Percentiles rank a stretch among this genome's conserved stretches.
phyloP scores from a whole-genome alignment of 2,888 invertebrate genomes.

The Neoitamus cyanurus region DNA sequence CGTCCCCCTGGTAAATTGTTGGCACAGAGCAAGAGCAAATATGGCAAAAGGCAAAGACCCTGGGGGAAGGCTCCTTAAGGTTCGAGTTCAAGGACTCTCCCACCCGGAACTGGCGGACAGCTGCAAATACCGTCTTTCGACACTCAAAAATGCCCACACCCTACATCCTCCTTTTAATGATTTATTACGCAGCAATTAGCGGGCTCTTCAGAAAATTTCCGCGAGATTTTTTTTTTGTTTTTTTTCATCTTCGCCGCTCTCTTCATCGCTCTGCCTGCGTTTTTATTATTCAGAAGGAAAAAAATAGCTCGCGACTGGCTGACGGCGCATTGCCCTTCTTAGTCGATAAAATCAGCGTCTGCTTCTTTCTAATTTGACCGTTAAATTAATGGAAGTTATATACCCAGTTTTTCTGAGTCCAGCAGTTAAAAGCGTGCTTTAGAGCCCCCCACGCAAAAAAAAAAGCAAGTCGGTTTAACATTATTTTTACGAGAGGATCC shows the following conservation, averaged over 20 bases:
- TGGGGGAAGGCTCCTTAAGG: neutral
- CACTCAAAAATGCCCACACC: neutral
- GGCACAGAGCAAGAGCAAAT: neutral
- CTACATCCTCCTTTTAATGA: neutral
- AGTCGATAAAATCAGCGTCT: neutral
- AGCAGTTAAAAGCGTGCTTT: neutral
- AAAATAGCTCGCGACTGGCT: neutral
- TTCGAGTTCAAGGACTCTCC: constrained; percentile 19
- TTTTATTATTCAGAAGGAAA: neutral
- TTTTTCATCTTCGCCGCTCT: neutral
- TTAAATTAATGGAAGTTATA: neutral
- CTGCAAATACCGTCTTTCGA: neutral
- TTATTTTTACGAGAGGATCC: neutral
- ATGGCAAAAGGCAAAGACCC: neutral
- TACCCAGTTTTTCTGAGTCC: neutral
- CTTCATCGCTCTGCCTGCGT: neutral
- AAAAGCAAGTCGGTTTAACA: neutral
- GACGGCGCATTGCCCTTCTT: neutral
- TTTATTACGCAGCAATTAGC: neutral
- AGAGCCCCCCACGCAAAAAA: neutral
- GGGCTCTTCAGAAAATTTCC: neutral
- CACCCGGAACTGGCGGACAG: neutral
- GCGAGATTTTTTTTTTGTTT: neutral
- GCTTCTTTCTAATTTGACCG: neutral
- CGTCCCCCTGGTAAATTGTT: neutral